Base-by-base conservation (phyloP, 2,888 invertebrate genomes). In the Archaeoteleia sp. region DNA sequence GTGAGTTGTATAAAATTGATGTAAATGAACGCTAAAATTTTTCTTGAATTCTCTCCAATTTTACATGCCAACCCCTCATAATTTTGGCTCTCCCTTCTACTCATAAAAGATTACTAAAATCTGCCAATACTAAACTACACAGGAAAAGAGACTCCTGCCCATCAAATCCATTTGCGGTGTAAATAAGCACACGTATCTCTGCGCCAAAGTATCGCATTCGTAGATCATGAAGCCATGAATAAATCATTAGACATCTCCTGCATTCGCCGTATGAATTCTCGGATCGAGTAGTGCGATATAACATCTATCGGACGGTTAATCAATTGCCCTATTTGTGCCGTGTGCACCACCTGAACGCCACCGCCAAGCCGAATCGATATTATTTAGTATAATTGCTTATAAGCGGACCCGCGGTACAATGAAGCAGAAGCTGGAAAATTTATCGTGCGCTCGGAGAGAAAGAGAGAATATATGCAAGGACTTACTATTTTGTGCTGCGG, bases 401-500 rank as follows among this genome's bases (percentile, higher is more conserved):
- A 58, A 62, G 51, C 48, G 53, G 54, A 39, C 27, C 48, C 57
- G 10, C 51, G 45, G 20, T 30, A 43, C 53, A 39, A 49, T 12
- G n/a, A 34, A 23, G 46, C 58, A 60, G 14, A 57, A 67, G 67
- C 45, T 63, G 51, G 25, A 45, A 30, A 45, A 61, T 62, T 65
- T 62, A 67, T 32, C 49, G 35, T 39, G 49, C 61, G 60, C 54
- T 65, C 9, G 10, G 10, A 12, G 13, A 60, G 48, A 60, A 62
- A 58, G 57, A 55, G 34, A 49, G 46, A 43, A 34, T 29, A 34
- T 39, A 45, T 17, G 32, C 34, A 49, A 40, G 8, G 46, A 75
- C 78, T 75, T 71, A 84, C 82, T 63, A 71, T 76, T 74, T 80
- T 79, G 71, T 82, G 81, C 62, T 83, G 80, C 48, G 82, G 79